Conservation (phyloP, 1,140 invertebrate genomes). For the Homalodisca vitripennis region DNA sequence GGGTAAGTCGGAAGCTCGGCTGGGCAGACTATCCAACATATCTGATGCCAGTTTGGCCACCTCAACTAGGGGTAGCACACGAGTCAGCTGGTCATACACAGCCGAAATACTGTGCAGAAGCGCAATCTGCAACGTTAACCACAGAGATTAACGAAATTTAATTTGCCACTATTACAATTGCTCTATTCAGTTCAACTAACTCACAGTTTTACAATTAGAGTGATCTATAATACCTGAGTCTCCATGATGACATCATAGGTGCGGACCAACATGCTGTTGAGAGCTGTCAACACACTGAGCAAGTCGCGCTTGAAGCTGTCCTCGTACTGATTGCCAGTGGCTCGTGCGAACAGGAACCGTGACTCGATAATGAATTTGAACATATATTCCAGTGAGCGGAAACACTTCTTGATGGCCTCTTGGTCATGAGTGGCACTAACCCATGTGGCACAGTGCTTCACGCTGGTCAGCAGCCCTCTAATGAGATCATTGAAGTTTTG, state of each 20-base stretch:
- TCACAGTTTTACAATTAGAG: not conserved
- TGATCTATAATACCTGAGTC: conserved; percentile 59
- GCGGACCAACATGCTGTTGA: conserved; percentile 72
- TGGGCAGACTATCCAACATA: conserved; percentile 65
- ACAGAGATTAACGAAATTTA: not conserved
- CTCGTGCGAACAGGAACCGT: conserved; percentile 80
- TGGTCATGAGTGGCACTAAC: conserved; percentile 81
- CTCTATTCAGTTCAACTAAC: not conserved
- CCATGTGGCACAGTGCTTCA: conserved; percentile 88
- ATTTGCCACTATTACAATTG: not conserved
- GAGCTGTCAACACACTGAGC: conserved; percentile 68
- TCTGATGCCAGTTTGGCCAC: conserved; percentile 66
- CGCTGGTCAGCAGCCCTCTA: conserved; percentile 80
- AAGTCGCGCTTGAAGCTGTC: conserved; percentile 81
- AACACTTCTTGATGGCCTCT: conserved; percentile 86
- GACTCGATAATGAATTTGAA: conserved; percentile 96
- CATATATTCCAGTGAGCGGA: conserved; percentile 89
- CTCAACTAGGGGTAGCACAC: conserved; percentile 61
- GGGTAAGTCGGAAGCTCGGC: conserved; percentile 53
- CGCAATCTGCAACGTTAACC: conserved; percentile 52
- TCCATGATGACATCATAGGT: conserved; percentile 70
- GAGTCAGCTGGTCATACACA: conserved; percentile 50
- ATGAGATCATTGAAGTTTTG: too few species aligned
- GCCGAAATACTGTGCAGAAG: conserved; percentile 53
- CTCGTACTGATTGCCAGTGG: conserved; percentile 83